Evolutionary conservation across 2,113 vertebrate species (phyloP).

Genomic region (Microcebus lehilahytsara): DNA sequence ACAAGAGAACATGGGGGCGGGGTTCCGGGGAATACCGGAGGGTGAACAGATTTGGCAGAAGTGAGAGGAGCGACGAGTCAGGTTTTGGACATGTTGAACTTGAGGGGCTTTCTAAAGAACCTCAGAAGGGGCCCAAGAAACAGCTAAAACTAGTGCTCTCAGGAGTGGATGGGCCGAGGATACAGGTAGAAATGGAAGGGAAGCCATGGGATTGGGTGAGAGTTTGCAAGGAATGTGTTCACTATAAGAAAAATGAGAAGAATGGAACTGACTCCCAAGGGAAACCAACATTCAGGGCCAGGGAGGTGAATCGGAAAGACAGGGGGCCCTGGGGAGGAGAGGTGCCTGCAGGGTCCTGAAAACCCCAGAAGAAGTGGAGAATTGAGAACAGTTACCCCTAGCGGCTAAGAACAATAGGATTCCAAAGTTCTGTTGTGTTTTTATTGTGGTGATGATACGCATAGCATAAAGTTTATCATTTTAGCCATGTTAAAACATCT

Average conservation of each 20-base stretch:
- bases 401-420: background rate
- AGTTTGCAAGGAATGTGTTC: fast-evolving
- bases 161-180: background rate
- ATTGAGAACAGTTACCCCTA: background rate
- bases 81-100: background rate
- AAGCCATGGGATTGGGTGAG: background rate
- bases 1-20: background rate
- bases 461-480: background rate
- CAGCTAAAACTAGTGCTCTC: background rate
- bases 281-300: background rate
- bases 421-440: background rate
- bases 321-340: too few relatives aligned
- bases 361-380: too few relatives aligned
- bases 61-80: background rate
- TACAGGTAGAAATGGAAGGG: background rate
- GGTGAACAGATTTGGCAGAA: background rate
- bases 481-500: background rate
- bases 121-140: background rate
- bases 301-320: background rate
- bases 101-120: background rate
- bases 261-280: background rate
- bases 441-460: background rate
- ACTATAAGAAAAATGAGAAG: background rate
- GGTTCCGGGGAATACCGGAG: background rate
- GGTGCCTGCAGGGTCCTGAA: background rate